Conservation (phyloP, 2,113 vertebrate species). For the Polyodon spathula region DNA sequence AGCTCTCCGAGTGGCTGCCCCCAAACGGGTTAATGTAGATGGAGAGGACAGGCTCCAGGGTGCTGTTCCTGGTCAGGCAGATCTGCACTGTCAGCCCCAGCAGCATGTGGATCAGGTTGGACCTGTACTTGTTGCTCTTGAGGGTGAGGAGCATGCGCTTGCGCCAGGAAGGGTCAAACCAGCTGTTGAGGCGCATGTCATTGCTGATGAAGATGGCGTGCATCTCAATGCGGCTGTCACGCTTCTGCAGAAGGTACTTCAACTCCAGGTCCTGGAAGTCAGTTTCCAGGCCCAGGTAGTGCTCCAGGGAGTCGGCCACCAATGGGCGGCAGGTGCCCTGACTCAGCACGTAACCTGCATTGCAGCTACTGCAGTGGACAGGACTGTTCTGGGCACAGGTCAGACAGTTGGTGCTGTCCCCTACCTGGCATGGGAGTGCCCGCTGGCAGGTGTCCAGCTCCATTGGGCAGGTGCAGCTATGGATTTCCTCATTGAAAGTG, state of each 20-base stretch:
- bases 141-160: no score
- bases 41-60: conserved; percentile 67
- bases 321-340: conserved; percentile 59
- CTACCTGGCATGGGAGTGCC: conserved; percentile 59
- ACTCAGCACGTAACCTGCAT: conserved; percentile 50
- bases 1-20: conserved; percentile 72
- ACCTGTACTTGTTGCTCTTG: no score
- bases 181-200: no score
- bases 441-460: conserved; percentile 65
- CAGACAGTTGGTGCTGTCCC: conserved; percentile 53
- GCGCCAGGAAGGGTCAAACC: no score
- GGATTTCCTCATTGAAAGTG: conserved; percentile 61
- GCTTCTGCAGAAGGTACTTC: conserved; percentile 65
- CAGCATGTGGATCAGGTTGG: conserved; percentile 61
- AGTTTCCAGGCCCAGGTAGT: conserved; percentile 60
- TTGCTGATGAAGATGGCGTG: conserved; percentile 73
- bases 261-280: no score
- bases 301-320: conserved; percentile 64
- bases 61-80: conserved; percentile 73
- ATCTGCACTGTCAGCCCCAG: conserved; percentile 67
- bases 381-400: conserved; percentile 57
- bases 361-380: conserved; percentile 59
- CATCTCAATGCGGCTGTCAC: conserved; percentile 64
- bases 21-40: conserved; percentile 71
- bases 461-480: conserved; percentile 57